Conservation (phyloP, 2,888 invertebrate genomes). For the Mechanitis mazaeus region DNA sequence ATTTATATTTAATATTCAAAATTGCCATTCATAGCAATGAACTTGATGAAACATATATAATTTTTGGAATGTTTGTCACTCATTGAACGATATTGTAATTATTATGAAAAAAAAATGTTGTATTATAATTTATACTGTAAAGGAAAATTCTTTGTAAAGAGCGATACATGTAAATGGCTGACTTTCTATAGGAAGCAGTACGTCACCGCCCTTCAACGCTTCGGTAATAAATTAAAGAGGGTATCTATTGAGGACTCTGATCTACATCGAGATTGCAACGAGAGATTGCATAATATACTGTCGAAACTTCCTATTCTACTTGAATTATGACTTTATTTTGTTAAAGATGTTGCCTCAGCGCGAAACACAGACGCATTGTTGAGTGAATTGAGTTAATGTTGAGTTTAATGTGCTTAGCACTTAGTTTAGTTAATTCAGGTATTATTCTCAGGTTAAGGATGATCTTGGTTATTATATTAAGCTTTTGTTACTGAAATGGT, state of each 20-base stretch:
- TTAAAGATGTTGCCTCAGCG: conserved; percentile 11
- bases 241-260: conserved; percentile 61
- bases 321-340: conserved; percentile 27
- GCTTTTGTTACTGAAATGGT: background rate
- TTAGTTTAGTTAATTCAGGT: conserved; percentile 20
- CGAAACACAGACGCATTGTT: conserved; percentile 13
- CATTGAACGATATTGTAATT: conserved; percentile 7
- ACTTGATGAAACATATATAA: background rate
- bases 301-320: conserved; percentile 21
- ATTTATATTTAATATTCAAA: too few relatives aligned
- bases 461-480: conserved; percentile 8
- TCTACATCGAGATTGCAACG: conserved; percentile 49
- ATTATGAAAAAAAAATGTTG: too few relatives aligned
- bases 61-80: background rate
- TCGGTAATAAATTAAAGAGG: conserved; percentile 63
- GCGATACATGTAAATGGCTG: conserved; percentile 33
- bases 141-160: conserved; percentile 23
- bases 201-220: conserved; percentile 53
- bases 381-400: conserved; percentile 20
- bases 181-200: conserved; percentile 47
- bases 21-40: too few relatives aligned
- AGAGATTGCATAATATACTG: conserved; percentile 31
- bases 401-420: conserved; percentile 22
- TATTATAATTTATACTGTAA: conserved; percentile 20
- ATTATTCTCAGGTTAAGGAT: conserved; percentile 18